These are phyloP conservation scores for Campylomormyrus numenius DNA, from an alignment of 2,113 vertebrate species.

Conservation along the genomic window DNA sequence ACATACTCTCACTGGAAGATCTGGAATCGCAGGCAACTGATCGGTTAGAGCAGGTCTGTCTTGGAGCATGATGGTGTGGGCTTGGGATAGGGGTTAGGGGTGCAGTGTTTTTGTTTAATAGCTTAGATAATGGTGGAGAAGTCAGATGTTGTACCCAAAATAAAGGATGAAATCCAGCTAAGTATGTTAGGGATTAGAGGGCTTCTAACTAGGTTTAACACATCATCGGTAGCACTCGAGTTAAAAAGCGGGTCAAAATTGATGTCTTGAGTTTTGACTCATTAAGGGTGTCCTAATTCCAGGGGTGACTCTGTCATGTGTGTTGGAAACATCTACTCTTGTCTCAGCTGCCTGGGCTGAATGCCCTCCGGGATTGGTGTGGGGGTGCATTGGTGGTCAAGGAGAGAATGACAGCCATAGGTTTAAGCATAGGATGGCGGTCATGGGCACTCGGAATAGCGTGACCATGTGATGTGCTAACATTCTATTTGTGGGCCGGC, in stretches of 20 bases:
- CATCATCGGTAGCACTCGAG: background rate
- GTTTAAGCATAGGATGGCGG: background rate
- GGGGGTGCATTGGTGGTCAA: background rate
- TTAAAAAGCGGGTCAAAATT: background rate
- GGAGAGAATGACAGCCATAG: slow-evolving; percentile 17
- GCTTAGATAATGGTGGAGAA: background rate
- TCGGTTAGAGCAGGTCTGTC: background rate
- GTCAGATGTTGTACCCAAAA: background rate
- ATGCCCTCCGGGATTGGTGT: background rate
- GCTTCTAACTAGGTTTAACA: background rate
- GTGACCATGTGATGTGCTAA: slow-evolving; percentile 55
- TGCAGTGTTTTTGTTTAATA: background rate
- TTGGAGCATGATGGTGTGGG: background rate
- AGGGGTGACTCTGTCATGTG: background rate
- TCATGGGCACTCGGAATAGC: slow-evolving; percentile 53
- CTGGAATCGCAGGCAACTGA: background rate
- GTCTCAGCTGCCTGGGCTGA: background rate
- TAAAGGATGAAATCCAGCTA: background rate
- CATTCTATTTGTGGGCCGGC: slow-evolving; percentile 55
- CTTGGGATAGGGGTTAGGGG: no score
- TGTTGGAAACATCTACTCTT: background rate
- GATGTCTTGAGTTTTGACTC: background rate
- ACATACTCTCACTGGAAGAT: background rate
- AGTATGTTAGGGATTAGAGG: background rate
- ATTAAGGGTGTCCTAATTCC: background rate